Evolutionary conservation across 2,113 vertebrate species (phyloP).

Genomic region (Boulengeromyrus knoepffleri): DNA sequence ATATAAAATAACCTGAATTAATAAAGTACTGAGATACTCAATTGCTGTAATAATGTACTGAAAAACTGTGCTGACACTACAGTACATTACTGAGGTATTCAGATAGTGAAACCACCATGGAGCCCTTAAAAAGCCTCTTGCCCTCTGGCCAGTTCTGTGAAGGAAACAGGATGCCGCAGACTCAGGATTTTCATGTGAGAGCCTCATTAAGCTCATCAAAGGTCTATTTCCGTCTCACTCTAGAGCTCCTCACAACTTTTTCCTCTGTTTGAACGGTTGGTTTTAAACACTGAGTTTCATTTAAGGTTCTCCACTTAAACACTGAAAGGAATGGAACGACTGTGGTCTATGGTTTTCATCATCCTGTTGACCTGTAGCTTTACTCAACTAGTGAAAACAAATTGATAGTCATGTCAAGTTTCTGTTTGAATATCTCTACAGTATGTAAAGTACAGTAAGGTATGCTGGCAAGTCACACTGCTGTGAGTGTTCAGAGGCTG

Average conservation of each 20-base stretch:
- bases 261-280: not conserved
- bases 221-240: not conserved
- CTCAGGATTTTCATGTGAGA: not conserved
- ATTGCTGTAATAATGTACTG: not conserved
- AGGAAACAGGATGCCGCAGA: not conserved
- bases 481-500: too few relatives aligned
- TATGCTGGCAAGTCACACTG: not conserved
- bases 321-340: not conserved
- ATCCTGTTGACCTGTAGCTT: not conserved
- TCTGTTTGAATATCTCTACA: not conserved
- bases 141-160: not conserved
- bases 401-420: not conserved
- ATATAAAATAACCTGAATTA: not conserved
- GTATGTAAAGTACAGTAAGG: not conserved
- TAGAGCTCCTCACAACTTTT: not conserved
- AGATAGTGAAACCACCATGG: not conserved
- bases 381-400: not conserved
- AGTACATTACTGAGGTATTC: not conserved
- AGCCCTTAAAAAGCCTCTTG: not conserved
- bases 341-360: not conserved
- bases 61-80: not conserved
- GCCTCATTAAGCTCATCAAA: not conserved
- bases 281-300: not conserved
- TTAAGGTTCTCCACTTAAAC: not conserved
- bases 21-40: not conserved